Evolutionary conservation across 2,113 vertebrate species (phyloP).

Genomic region (Maylandia zebra): DNA sequence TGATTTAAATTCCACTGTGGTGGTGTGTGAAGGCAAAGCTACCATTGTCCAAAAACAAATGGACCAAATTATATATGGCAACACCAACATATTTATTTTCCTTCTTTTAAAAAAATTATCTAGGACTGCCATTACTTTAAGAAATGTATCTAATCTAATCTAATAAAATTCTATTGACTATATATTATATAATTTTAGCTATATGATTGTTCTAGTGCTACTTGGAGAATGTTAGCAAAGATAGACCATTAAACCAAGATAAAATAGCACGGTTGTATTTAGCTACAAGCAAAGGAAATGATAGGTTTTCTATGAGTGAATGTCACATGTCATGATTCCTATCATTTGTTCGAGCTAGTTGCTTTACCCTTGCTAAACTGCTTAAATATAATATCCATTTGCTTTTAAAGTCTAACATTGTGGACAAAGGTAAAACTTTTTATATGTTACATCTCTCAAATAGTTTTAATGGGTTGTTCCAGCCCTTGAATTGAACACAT

Average conservation of each 20-base stretch:
- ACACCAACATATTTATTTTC: neutral
- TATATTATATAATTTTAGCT: neutral
- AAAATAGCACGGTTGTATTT: neutral
- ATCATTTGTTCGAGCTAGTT: neutral
- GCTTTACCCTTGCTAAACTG: neutral
- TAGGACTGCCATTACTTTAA: neutral
- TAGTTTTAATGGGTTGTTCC: neutral
- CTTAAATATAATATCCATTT: neutral
- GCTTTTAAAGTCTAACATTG: neutral
- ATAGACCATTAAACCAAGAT: neutral
- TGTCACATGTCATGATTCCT: neutral
- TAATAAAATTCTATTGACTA: neutral
- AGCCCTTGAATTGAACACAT: neutral
- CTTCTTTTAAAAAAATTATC: neutral
- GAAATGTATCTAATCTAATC: neutral
- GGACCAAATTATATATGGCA: neutral
- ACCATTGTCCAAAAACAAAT: neutral
- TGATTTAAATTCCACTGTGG: neutral
- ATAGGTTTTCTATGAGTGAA: neutral
- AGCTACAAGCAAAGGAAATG: neutral
- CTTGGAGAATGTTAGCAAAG: neutral
- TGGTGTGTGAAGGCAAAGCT: neutral
- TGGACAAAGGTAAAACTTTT: neutral
- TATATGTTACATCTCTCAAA: neutral
- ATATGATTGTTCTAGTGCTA: neutral